A percentile compares a stretch with the other conserved stretches of the same genome.
Evolutionary conservation across 2,888 invertebrate species (phyloP).

Genomic region (Osedax frankpressi): DNA sequence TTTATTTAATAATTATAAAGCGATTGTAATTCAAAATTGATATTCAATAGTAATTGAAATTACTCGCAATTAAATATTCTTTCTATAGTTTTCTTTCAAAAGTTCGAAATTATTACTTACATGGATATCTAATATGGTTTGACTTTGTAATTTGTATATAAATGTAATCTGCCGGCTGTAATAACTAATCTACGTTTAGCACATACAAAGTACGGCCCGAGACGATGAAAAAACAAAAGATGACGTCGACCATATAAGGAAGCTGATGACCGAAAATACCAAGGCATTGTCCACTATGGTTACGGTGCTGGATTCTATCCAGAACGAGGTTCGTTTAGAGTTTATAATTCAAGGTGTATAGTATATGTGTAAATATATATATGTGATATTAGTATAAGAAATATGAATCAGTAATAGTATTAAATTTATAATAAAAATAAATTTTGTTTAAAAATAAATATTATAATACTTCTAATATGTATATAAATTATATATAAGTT

Average conservation of each 20-base stretch:
- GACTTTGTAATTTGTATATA: too few species aligned
- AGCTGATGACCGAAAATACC: slow-evolving; percentile 45
- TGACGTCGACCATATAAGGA: slow-evolving; percentile 43
- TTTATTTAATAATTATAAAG: too few species aligned
- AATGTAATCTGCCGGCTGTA: too few species aligned
- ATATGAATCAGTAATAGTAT: too few species aligned
- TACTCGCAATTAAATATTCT: too few species aligned
- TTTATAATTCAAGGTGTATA: neutral
- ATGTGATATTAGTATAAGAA: too few species aligned
- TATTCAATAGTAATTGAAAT: too few species aligned
- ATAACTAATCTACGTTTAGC: slow-evolving; percentile 31
- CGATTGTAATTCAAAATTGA: too few species aligned
- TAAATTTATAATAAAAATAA: neutral
- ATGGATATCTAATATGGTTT: too few species aligned
- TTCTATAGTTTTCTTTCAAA: too few species aligned
- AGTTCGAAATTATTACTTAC: too few species aligned
- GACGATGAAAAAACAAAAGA: slow-evolving; percentile 42
- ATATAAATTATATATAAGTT: neutral
- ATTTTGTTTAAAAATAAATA: neutral
- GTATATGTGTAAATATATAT: neutral
- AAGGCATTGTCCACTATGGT: slow-evolving; percentile 44
- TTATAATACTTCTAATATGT: neutral
- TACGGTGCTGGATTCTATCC: slow-evolving; percentile 42
- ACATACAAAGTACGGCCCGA: slow-evolving; percentile 42
- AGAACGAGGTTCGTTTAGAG: slow-evolving; percentile 35